A percentile compares a stretch with the other conserved stretches of the same genome.
Conservation (phyloP, 2,113 vertebrate species). For the Nematolebias whitei region DNA sequence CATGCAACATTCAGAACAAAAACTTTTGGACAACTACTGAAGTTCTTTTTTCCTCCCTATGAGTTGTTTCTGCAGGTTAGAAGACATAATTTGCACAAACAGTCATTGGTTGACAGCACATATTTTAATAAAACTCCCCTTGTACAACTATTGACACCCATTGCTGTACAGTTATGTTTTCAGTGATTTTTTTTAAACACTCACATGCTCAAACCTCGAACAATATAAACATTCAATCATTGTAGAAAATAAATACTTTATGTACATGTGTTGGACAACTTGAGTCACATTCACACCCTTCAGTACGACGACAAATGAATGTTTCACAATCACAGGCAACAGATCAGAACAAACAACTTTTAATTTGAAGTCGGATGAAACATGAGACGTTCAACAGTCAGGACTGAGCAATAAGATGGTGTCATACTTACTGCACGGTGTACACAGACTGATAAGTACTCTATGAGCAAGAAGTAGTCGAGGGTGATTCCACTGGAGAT, state of each 20-base stretch:
- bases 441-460: constrained; percentile 46
- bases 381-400: constrained; percentile 63
- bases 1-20: constrained; percentile 98
- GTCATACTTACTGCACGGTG: constrained; percentile 46
- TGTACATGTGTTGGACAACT: constrained; percentile 91
- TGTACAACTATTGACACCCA: constrained; percentile 86
- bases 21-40: constrained; percentile 84
- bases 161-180: constrained; percentile 83
- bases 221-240: constrained; percentile 84
- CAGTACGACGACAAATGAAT: constrained; percentile 73
- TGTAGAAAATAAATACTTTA: constrained; percentile 91
- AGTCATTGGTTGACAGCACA: constrained; percentile 84
- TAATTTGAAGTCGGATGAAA: constrained; percentile 75
- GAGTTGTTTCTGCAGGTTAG: constrained; percentile 71
- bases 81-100: constrained; percentile 77
- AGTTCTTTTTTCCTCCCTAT: constrained; percentile 54
- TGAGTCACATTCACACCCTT: constrained; percentile 83
- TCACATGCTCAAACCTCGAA: constrained; percentile 91
- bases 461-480: constrained; percentile 25
- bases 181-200: constrained; percentile 75
- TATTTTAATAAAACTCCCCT: constrained; percentile 82
- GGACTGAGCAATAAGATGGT: constrained; percentile 35
- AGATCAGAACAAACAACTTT: constrained; percentile 60
- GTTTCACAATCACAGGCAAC: constrained; percentile 76
- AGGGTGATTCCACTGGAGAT: constrained; percentile 25